These are phyloP conservation scores for Gymnocypris eckloni DNA, from an alignment of 2,797 vertebrate genomes.

Conservation along the genomic window DNA sequence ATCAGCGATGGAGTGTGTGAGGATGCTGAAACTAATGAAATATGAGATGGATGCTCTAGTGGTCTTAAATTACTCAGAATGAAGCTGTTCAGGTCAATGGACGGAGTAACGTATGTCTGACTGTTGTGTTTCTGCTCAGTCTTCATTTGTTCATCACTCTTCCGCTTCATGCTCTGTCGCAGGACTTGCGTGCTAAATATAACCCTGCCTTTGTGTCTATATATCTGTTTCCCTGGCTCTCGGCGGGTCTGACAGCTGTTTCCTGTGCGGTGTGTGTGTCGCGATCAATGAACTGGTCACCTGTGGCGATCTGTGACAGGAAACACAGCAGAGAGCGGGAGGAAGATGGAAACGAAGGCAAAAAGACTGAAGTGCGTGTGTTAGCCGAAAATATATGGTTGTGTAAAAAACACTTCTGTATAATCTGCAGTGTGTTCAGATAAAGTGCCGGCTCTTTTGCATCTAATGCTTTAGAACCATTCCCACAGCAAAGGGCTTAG, in stretches of 20 bases:
- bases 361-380: neutral
- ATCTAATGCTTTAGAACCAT: neutral
- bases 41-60: neutral
- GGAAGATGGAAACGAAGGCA: slow-evolving; percentile 18
- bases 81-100: slow-evolving; percentile 17
- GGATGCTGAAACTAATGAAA: slow-evolving; percentile 14
- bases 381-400: neutral
- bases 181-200: slow-evolving; percentile 2
- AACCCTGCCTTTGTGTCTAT: slow-evolving; percentile 24
- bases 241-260: slow-evolving; percentile 27
- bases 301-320: slow-evolving; percentile 40
- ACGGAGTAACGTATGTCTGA: neutral
- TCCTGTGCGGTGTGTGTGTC: slow-evolving; percentile 7
- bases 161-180: neutral
- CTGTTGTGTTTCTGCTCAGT: slow-evolving; percentile 2
- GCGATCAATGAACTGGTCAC: slow-evolving; percentile 45
- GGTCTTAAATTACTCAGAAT: slow-evolving; percentile 24
- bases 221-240: slow-evolving; percentile 13
- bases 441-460: neutral
- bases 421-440: neutral
- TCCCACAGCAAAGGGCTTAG: neutral
- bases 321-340: slow-evolving; percentile 15
- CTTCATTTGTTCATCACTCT: slow-evolving; percentile 25
- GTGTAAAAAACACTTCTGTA: neutral
- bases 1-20: neutral